A percentile compares a stretch with the other conserved stretches of the same genome.
These are phyloP conservation scores for Chionoecetes opilio DNA, from an alignment of 1,140 invertebrate genomes.

Conservation along the genomic window DNA sequence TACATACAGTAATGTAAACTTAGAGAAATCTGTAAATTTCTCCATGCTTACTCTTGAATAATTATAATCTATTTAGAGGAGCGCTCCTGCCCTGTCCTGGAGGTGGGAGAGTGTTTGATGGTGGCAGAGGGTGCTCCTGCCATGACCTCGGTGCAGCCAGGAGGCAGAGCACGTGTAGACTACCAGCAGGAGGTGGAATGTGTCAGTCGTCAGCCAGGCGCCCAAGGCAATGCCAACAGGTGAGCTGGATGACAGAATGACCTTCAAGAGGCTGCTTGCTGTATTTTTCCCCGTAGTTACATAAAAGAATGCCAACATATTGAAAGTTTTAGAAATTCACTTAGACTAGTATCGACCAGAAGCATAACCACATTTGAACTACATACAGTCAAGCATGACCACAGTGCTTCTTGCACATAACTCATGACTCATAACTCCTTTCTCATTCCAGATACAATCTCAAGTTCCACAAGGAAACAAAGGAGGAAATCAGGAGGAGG, in stretches of 20 bases:
- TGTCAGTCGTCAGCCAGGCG: conserved; percentile 51
- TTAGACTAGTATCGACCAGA: background rate
- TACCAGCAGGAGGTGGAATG: conserved; percentile 32
- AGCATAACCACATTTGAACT: background rate
- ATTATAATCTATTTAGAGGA: too few species aligned
- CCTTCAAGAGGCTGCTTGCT: background rate
- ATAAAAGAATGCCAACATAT: too few species aligned
- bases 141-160: background rate
- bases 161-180: background rate
- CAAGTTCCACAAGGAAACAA: conserved; percentile 89
- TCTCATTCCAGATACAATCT: conserved; percentile 70
- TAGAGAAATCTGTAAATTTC: too few species aligned
- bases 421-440: background rate
- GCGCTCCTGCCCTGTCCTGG: too few species aligned
- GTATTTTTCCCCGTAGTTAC: too few species aligned
- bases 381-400: background rate
- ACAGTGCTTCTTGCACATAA: background rate
- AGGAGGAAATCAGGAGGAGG: conserved; percentile 86
- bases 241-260: background rate
- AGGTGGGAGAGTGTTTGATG: too few species aligned
- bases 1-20: too few species aligned
- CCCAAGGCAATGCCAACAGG: conserved; percentile 51
- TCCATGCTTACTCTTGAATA: too few species aligned
- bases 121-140: too few species aligned
- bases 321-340: too few species aligned